phyloP scores from a whole-genome alignment of 1,140 invertebrate species.

The Drosophila miranda region DNA sequence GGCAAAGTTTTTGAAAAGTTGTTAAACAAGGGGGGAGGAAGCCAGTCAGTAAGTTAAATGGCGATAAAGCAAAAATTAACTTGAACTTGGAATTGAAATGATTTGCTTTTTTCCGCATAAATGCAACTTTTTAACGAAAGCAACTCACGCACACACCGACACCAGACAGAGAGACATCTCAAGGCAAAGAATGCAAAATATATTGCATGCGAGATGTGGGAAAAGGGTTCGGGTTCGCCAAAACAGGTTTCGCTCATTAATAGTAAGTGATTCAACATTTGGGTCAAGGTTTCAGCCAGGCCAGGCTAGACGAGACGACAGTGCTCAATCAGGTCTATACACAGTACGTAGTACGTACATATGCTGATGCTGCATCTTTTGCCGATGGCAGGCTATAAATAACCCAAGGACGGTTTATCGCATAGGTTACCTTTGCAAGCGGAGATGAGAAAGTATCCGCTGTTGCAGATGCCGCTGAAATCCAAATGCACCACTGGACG shows the following conservation, averaged over 20 bases:
- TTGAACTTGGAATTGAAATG: slow-evolving; percentile 72
- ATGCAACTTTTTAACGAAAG: slow-evolving; percentile 48
- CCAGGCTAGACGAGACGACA: slow-evolving; percentile 73
- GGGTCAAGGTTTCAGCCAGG: slow-evolving; percentile 72
- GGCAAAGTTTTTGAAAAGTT: slow-evolving; percentile 68
- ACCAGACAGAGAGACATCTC: slow-evolving; percentile 38
- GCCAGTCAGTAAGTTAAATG: slow-evolving; percentile 63
- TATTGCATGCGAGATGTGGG: slow-evolving; percentile 57
- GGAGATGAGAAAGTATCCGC: slow-evolving; percentile 92
- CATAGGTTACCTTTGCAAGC: slow-evolving; percentile 90
- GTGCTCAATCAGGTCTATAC: slow-evolving; percentile 40
- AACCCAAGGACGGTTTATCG: slow-evolving; percentile 37
- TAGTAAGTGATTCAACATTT: slow-evolving; percentile 63
- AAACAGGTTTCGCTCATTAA: slow-evolving; percentile 66
- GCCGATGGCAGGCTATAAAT: slow-evolving; percentile 35
- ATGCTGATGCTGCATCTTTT: slow-evolving; percentile 48
- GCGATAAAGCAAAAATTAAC: slow-evolving; percentile 66
- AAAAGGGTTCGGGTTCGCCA: slow-evolving; percentile 59
- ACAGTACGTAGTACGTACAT: slow-evolving; percentile 18
- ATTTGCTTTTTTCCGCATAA: slow-evolving; percentile 61
- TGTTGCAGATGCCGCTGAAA: slow-evolving; percentile 95
- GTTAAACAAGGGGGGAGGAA: slow-evolving; percentile 57
- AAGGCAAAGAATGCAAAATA: slow-evolving; percentile 64
- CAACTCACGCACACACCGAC: slow-evolving; percentile 28
- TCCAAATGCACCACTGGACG: slow-evolving; percentile 97